Percentiles rank a stretch among this genome's conserved stretches.
Evolutionary conservation across 92 coral and sea anemone genomes (phyloP).

Genomic region (Siderastrea radians): DNA sequence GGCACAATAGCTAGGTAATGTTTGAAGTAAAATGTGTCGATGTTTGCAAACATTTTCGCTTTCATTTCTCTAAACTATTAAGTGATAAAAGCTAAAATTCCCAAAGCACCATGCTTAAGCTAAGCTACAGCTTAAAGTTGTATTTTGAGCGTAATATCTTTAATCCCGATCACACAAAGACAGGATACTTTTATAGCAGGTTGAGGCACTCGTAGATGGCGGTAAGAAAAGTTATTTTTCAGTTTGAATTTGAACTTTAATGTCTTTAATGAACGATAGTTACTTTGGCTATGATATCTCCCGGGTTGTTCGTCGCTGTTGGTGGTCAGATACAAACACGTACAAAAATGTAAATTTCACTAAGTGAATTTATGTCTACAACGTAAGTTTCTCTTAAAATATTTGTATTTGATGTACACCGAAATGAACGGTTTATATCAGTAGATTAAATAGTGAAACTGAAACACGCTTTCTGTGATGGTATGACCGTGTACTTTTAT

Average conservation of each 20-base stretch:
- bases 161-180: neutral
- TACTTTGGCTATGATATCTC: too few species aligned
- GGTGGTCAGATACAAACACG: conserved; percentile 17
- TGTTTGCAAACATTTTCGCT: neutral
- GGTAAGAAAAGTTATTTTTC: neutral
- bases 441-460: too few species aligned
- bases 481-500: neutral
- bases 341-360: conserved; percentile 3
- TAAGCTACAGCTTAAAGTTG: neutral
- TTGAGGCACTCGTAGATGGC: neutral
- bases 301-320: neutral
- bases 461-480: neutral
- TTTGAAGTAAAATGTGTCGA: too few species aligned
- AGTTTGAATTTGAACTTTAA: neutral
- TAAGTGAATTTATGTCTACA: neutral
- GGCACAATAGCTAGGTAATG: neutral
- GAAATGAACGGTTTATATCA: too few species aligned
- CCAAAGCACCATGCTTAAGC: neutral
- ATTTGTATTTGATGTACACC: too few species aligned
- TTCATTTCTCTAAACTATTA: neutral
- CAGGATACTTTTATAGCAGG: neutral
- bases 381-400: neutral
- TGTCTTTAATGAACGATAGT: neutral
- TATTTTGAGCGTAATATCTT: neutral
- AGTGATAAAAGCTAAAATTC: neutral